Conservation (phyloP, 2,888 invertebrate species). For the Pterostichus niger region DNA sequence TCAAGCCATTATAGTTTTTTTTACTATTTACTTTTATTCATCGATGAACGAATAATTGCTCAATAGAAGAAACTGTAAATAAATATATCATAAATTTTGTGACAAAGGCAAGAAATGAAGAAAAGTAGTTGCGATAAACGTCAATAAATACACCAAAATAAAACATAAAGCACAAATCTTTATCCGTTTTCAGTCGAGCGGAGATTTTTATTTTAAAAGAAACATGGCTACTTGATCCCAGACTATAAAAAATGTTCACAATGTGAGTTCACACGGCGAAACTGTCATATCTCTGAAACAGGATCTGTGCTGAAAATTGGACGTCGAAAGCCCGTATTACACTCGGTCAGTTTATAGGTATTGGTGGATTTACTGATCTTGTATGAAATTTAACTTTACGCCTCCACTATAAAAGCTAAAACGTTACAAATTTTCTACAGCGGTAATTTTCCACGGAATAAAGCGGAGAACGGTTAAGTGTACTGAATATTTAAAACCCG, state of each 20-base stretch:
- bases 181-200: slow-evolving; percentile 28
- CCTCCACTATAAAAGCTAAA: no score
- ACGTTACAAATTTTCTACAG: no score
- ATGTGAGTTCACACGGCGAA: slow-evolving; percentile 11
- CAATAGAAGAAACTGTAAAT: no score
- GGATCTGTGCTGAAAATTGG: slow-evolving; percentile 31
- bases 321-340: slow-evolving; percentile 24
- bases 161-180: slow-evolving; percentile 42
- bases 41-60: no score
- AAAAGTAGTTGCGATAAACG: slow-evolving; percentile 26
- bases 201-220: slow-evolving; percentile 47
- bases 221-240: slow-evolving; percentile 48
- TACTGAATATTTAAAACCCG: no score
- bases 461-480: no score
- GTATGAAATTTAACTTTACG: background rate
- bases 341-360: slow-evolving; percentile 38
- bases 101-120: no score
- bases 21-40: no score
- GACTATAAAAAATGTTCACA: slow-evolving; percentile 34
- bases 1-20: no score
- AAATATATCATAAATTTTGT: no score
- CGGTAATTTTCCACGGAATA: background rate
- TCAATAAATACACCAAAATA: slow-evolving; percentile 39
- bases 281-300: slow-evolving; percentile 38
- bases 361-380: slow-evolving; percentile 37